A percentile compares a stretch with the other conserved stretches of the same genome.
phyloP scores from a whole-genome alignment of 2,113 vertebrate species.

The Lepus americanus region DNA sequence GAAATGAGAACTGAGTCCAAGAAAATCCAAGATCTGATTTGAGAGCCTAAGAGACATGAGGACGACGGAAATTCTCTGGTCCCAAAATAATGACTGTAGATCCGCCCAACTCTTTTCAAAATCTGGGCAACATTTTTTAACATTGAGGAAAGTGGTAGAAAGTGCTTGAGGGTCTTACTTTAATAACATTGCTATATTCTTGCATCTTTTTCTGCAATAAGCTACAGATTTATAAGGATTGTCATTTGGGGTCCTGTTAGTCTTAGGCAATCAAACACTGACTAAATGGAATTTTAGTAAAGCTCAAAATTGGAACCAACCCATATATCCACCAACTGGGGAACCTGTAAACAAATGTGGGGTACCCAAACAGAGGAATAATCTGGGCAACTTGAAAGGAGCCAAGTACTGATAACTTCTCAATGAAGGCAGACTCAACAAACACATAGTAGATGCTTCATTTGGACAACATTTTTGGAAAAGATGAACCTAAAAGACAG shows the following conservation, averaged over 20 bases:
- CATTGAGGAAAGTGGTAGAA: neutral
- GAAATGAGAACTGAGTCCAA: neutral
- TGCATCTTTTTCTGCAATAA: neutral
- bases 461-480: neutral
- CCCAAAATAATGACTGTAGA: conserved; percentile 5
- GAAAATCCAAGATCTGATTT: neutral
- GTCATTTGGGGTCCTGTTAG: neutral
- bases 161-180: neutral
- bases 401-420: neutral
- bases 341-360: neutral
- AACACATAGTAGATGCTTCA: neutral
- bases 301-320: neutral
- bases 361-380: neutral
- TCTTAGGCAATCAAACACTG: neutral
- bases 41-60: neutral
- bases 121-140: neutral
- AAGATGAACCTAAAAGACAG: neutral
- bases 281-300: neutral
- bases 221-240: neutral
- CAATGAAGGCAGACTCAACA: neutral
- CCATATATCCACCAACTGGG: neutral
- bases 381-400: neutral
- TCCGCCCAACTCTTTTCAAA: neutral
- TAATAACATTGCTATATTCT: neutral
- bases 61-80: neutral